Evolutionary conservation across 2,797 vertebrate species (phyloP).

Genomic region (Catostomus latipinnis): DNA sequence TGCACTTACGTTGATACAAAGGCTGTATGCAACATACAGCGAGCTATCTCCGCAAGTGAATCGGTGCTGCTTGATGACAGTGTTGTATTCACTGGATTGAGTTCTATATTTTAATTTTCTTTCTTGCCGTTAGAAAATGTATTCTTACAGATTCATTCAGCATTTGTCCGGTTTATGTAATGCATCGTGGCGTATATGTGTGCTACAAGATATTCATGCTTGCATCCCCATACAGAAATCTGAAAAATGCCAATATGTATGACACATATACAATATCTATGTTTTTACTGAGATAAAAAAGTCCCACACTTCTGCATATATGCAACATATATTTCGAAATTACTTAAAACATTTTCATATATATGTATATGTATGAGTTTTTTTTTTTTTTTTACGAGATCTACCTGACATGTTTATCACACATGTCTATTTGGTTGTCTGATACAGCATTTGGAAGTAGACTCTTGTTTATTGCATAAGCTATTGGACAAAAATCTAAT

Average conservation of each 20-base stretch:
- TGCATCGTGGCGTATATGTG: constrained; percentile 11
- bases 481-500: not conserved
- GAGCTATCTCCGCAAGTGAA: constrained; percentile 36
- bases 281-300: no score
- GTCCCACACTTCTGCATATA: no score
- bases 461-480: constrained; percentile 14
- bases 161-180: not conserved
- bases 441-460: constrained; percentile 9
- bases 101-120: constrained; percentile 17
- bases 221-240: not conserved
- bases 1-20: constrained; percentile 36
- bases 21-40: constrained; percentile 11
- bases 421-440: not conserved
- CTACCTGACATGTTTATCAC: constrained; percentile 12
- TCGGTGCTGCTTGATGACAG: not conserved
- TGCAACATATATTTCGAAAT: no score
- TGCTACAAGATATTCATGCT: constrained; percentile 8
- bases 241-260: no score
- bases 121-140: not conserved
- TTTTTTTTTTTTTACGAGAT: no score
- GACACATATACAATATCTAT: no score
- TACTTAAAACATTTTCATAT: no score
- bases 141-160: not conserved
- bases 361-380: no score
- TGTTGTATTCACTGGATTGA: not conserved